A percentile compares a stretch with the other conserved stretches of the same genome.
Conservation (phyloP, 2,888 invertebrate species). For the Drosophila barbarae region DNA sequence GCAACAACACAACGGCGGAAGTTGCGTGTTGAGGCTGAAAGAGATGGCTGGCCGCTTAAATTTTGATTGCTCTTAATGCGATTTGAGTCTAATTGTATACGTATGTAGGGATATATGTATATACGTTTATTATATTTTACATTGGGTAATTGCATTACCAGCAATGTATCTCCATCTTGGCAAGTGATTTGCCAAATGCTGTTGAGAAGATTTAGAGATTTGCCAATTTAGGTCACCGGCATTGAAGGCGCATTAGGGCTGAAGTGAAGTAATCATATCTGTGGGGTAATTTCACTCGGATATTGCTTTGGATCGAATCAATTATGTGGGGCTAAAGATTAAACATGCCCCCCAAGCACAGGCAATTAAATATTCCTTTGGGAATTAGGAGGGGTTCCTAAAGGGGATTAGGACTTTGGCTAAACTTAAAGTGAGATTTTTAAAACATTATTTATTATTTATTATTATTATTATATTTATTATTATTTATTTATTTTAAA, state of each 20-base stretch:
- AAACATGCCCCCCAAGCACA: not conserved
- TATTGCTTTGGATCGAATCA: constrained; percentile 13
- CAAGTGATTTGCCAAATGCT: constrained; percentile 37
- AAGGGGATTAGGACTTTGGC: not conserved
- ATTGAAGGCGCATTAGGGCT: constrained; percentile 18
- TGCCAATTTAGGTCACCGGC: constrained; percentile 29
- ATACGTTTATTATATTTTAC: constrained; percentile 38
- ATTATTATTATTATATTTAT: too few relatives aligned
- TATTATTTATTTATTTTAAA: too few relatives aligned
- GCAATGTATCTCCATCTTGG: constrained; percentile 15
- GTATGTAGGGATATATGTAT: not conserved
- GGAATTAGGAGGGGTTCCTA: not conserved
- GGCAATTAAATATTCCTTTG: constrained; percentile 10
- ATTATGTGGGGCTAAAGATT: constrained; percentile 6
- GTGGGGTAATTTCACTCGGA: constrained; percentile 15
- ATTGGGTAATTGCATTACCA: constrained; percentile 40
- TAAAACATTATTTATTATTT: not conserved
- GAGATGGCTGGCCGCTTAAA: constrained; percentile 33
- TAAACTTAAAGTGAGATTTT: too few relatives aligned
- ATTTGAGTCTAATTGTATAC: constrained; percentile 40
- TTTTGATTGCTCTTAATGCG: constrained; percentile 61
- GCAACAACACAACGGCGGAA: constrained; percentile 62
- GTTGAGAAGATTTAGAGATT: constrained; percentile 30
- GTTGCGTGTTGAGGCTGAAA: constrained; percentile 56
- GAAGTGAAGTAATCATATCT: constrained; percentile 24